Base-by-base conservation (phyloP, 1,140 invertebrate genomes). In the Hycleus phaleratus region DNA sequence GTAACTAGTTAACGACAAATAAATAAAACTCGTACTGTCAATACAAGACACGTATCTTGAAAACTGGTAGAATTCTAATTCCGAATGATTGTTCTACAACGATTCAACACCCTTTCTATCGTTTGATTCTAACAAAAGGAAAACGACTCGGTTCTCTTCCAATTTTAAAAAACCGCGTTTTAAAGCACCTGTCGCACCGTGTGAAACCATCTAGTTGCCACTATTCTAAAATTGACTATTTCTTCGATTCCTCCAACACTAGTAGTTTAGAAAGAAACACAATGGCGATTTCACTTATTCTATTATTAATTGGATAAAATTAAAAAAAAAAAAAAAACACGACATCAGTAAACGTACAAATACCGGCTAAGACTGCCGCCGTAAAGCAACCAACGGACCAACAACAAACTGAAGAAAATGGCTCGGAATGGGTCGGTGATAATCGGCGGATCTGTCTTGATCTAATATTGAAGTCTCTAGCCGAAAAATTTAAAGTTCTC, bases 281-380 rank as follows among this genome's bases (percentile, higher is more conserved):
- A 18, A 18, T 18, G 18, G 18, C 18, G 18, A 18, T 18, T 18
- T 18, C 18, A 18, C 18, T 18, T 18, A 18, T 18, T 18, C 18
- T 18, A 32, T 32, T 32, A 32, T 32, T 32, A 5, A 32, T 32
- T 32, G 7, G 32, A 32, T 4, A 32, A 7, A 32, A 5, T 5
- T 32, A 32, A 7, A 32, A 32, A 32, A 52, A 52, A 49, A 56
- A 52, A 47, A 60, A 60, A 50, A 53, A 55, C 56, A 56, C 49
- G 56, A 47, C 52, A 60, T 60, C 52, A 56, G 48, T 43, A 47
- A 39, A 49, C 45, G 45, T 56, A 60, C 59, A 60, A 60, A 60
- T 60, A 48, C 59, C 59, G 59, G 53, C 56, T 53, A 48, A 60
- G 59, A 60, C 59, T 60, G 58, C 52, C 52, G 59, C 59, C 32